These are phyloP conservation scores for Esperia sulphurella DNA, from an alignment of 2,888 invertebrate species.

Conservation along the genomic window DNA sequence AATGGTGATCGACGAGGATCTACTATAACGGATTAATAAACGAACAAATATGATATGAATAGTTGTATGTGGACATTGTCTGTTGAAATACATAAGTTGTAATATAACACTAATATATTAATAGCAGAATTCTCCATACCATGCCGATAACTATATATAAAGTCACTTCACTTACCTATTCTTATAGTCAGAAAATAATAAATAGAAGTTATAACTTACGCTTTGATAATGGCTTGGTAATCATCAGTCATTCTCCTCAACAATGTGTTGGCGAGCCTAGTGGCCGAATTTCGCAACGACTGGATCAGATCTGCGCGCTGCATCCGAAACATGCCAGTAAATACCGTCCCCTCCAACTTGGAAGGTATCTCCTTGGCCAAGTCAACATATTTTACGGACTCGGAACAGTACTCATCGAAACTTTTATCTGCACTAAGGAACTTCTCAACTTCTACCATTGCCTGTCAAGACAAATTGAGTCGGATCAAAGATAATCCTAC, in stretches of 20 bases:
- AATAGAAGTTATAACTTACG: constrained; percentile 66
- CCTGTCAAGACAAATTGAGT: constrained; percentile 58
- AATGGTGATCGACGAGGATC: no score
- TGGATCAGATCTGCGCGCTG: constrained; percentile 88
- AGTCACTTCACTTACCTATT: no score
- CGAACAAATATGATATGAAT: no score
- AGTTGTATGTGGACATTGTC: no score
- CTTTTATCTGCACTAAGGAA: constrained; percentile 83
- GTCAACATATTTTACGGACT: constrained; percentile 81
- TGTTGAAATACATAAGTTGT: no score
- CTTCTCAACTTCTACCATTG: constrained; percentile 79
- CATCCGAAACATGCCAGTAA: constrained; percentile 92
- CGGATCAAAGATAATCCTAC: no score
- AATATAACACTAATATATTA: no score
- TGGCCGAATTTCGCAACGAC: constrained; percentile 83
- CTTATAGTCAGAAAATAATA: no score
- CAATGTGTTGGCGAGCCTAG: constrained; percentile 83
- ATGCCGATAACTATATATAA: no score
- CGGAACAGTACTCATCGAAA: constrained; percentile 82
- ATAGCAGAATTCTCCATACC: no score
- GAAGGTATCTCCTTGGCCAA: constrained; percentile 81
- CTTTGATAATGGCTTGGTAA: constrained; percentile 88
- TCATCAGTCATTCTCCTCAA: constrained; percentile 87
- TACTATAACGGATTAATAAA: no score
- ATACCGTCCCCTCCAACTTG: constrained; percentile 81